Percentiles rank a stretch among this genome's conserved stretches.
Conservation (phyloP, 1,140 invertebrate genomes). For the Zaprionus capensis region DNA sequence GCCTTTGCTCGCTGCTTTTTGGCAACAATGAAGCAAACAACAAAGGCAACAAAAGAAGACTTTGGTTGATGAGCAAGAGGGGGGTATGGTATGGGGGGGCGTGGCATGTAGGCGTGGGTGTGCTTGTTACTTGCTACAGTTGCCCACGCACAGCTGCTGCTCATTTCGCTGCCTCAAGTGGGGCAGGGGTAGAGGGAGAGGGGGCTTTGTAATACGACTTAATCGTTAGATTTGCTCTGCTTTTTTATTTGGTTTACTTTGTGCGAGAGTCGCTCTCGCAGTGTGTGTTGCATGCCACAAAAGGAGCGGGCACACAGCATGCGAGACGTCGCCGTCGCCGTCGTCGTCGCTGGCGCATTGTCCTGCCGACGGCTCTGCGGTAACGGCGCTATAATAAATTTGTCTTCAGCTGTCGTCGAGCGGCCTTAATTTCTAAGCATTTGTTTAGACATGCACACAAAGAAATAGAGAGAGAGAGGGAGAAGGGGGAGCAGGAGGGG, state of each 20-base stretch:
- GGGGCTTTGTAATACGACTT: slow-evolving; percentile 44
- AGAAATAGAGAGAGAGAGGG: background rate
- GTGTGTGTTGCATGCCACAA: slow-evolving; percentile 35
- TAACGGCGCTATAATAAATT: slow-evolving; percentile 66
- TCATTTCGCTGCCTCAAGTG: slow-evolving; percentile 24
- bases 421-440: slow-evolving; percentile 72
- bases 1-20: slow-evolving; percentile 49
- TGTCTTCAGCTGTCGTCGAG: slow-evolving; percentile 74
- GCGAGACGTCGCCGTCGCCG: no score
- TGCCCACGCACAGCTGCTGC: slow-evolving; percentile 46
- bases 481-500: background rate
- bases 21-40: slow-evolving; percentile 69
- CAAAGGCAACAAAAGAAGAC: slow-evolving; percentile 39
- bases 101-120: slow-evolving; percentile 15
- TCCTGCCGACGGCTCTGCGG: slow-evolving; percentile 49
- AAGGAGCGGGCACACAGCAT: background rate
- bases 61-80: background rate
- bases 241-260: slow-evolving; percentile 18
- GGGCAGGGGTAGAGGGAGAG: background rate
- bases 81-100: background rate
- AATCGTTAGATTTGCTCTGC: slow-evolving; percentile 56
- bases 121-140: slow-evolving; percentile 20
- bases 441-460: slow-evolving; percentile 69
- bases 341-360: slow-evolving; percentile 41
- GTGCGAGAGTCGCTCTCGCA: background rate